Evolutionary conservation across 2,888 invertebrate species (phyloP).

Genomic region (Scrobipalpa atriplicella): DNA sequence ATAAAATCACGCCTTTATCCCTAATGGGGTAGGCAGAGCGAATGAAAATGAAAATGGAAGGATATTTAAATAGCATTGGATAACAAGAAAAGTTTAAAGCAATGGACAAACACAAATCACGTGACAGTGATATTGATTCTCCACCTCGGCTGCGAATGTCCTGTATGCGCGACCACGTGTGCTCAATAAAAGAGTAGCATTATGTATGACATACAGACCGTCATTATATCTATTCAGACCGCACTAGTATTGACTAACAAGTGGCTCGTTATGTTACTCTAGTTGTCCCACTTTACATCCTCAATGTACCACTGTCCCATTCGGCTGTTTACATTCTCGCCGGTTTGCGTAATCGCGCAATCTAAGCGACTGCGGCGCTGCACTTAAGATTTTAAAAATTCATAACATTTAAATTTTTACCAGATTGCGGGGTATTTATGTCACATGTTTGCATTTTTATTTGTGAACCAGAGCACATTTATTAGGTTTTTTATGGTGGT

Average conservation of each 20-base stretch:
- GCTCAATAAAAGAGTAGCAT: slow-evolving; percentile 56
- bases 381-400: slow-evolving; percentile 18
- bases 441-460: neutral
- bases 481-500: neutral
- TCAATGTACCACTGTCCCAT: slow-evolving; percentile 50
- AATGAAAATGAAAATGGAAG: no score
- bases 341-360: slow-evolving; percentile 25
- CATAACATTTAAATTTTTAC: slow-evolving; percentile 12
- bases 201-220: slow-evolving; percentile 46
- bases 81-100: no score
- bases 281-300: slow-evolving; percentile 57
- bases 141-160: neutral
- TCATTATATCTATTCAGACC: slow-evolving; percentile 64
- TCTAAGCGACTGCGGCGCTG: slow-evolving; percentile 1
- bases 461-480: neutral
- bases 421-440: slow-evolving; percentile 1
- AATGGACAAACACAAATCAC: neutral
- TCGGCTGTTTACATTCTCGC: slow-evolving; percentile 39
- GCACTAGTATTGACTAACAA: slow-evolving; percentile 64
- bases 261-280: slow-evolving; percentile 61
- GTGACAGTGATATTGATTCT: neutral
- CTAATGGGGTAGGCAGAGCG: no score
- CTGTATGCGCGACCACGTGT: slow-evolving; percentile 45
- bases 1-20: no score
- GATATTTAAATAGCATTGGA: no score